These are phyloP conservation scores for Melieria crassipennis DNA, from an alignment of 2,888 invertebrate genomes.

Conservation along the genomic window DNA sequence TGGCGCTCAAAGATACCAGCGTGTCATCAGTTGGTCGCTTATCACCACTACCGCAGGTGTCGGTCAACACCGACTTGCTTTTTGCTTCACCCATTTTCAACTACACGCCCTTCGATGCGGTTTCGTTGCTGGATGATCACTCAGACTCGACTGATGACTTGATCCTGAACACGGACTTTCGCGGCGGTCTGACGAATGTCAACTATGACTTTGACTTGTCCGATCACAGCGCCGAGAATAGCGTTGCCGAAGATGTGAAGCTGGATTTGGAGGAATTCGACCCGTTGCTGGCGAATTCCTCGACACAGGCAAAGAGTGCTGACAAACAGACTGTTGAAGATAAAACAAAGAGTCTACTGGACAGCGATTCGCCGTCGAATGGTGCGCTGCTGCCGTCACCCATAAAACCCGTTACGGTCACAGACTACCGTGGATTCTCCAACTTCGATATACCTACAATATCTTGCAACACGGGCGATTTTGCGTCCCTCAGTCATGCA, in stretches of 20 bases:
- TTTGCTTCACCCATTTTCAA: conserved; percentile 70
- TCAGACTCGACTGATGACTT: conserved; percentile 71
- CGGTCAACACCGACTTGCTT: conserved; percentile 67
- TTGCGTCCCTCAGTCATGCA: conserved; percentile 57
- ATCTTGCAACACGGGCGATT: conserved; percentile 73
- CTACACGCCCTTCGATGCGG: conserved; percentile 69
- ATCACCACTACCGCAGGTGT: conserved; percentile 49
- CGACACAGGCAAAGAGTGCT: conserved; percentile 9
- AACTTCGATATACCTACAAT: conserved; percentile 74
- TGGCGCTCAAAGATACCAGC: conserved; percentile 53
- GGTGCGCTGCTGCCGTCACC: conserved; percentile 71
- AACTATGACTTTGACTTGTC: conserved; percentile 82
- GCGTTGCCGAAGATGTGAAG: conserved; percentile 70
- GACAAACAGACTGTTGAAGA: conserved; percentile 35
- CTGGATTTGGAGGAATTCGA: conserved; percentile 64
- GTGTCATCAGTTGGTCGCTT: conserved; percentile 49
- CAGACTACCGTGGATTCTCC: conserved; percentile 72
- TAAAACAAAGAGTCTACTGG: conserved; percentile 56
- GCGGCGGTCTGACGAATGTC: conserved; percentile 74
- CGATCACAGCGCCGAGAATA: conserved; percentile 78
- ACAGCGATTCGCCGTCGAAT: conserved; percentile 60
- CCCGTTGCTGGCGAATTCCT: conserved; percentile 50
- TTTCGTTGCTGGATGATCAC: conserved; percentile 67
- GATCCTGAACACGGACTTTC: conserved; percentile 66
- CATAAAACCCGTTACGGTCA: conserved; percentile 67